Evolutionary conservation across 35 echinoderm and acorn worm genomes (phyloP), one percentile per base, ranked within the genome.

Genomic region (Ophiothrix spiculata): DNA sequence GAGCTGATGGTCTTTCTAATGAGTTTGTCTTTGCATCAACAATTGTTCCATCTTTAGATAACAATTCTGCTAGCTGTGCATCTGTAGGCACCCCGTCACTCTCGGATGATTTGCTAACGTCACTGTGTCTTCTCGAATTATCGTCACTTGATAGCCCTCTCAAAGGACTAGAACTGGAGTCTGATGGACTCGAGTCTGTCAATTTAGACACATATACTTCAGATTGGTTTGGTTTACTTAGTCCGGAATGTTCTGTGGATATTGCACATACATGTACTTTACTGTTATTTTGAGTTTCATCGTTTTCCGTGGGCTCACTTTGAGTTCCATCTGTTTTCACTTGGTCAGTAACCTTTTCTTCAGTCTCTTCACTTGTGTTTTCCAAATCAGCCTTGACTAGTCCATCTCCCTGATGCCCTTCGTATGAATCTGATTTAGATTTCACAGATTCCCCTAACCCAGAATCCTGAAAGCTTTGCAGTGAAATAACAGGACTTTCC

Each of bases 11-110:
- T 41, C 93, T 82, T 36, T 73, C 38, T 77, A 75, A 38, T 63
- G 83, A 35, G 38, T 40, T 37, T 69, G 60, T 69, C 60, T 69
- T 69, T 25, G 17, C 60, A 15, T 69, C 60, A 69, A 25, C 60
- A 25, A 69, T 69, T 2, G 16, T 10, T 12, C 23, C 60, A 15
- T 69, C 60, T 69, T 69, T 69, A 28, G 60, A 4, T 39, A 93
- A 83, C 25, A 99, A 64, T 35, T 77, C 60, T 23, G 89, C 81
- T 31, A 99, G 79, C 76, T 87, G 87, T 31, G 86, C 76, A 23
- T 99, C 92, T 21, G 92, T 89, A 37, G 89, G 73, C 35, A 99
- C 1, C 23, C 83, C 92, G 28, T 90, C 96, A 87, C 96, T 99
- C 21, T 90, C 92, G 1, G 96, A 94, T 0, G 92, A 99, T 33